These are phyloP conservation scores for Gymnodraco acuticeps DNA, from an alignment of 2,797 vertebrate genomes.

Conservation along the genomic window DNA sequence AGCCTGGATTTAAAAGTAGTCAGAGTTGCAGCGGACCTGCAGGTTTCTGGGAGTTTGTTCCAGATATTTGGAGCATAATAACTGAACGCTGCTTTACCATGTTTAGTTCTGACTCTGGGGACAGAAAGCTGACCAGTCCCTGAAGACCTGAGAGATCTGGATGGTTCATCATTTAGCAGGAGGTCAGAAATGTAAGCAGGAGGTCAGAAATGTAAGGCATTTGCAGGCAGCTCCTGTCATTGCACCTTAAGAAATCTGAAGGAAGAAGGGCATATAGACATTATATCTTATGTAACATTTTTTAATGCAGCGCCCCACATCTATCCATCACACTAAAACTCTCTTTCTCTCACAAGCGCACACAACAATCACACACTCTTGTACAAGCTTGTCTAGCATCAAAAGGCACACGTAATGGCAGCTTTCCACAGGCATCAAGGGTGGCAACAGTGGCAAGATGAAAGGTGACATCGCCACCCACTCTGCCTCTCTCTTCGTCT, in stretches of 20 bases:
- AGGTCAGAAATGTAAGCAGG: no score
- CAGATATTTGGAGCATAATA: no score
- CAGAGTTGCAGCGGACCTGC: no score
- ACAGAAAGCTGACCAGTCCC: no score
- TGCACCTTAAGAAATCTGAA: slow-evolving; percentile 56
- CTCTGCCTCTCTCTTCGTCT: slow-evolving; percentile 48
- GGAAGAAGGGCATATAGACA: slow-evolving; percentile 28
- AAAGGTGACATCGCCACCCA: slow-evolving; percentile 82
- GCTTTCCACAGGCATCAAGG: slow-evolving; percentile 58
- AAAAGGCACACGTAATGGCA: slow-evolving; percentile 72
- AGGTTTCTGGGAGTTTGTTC: no score
- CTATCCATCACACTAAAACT: slow-evolving; percentile 46
- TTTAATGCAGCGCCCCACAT: slow-evolving; percentile 57
- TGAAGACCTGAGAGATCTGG: no score
- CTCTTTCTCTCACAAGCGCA: background rate
- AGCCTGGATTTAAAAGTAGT: no score
- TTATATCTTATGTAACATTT: slow-evolving; percentile 67
- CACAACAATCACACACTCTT: slow-evolving; percentile 23
- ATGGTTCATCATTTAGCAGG: no score
- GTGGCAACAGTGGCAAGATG: slow-evolving; percentile 73
- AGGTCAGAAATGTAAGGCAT: no score
- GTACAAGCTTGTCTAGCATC: slow-evolving; percentile 59
- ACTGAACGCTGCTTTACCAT: no score
- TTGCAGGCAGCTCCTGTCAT: slow-evolving; percentile 49
- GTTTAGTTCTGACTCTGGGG: no score